Evolutionary conservation across 2,113 vertebrate genomes (phyloP).

Genomic region (Chaenocephalus aceratus): DNA sequence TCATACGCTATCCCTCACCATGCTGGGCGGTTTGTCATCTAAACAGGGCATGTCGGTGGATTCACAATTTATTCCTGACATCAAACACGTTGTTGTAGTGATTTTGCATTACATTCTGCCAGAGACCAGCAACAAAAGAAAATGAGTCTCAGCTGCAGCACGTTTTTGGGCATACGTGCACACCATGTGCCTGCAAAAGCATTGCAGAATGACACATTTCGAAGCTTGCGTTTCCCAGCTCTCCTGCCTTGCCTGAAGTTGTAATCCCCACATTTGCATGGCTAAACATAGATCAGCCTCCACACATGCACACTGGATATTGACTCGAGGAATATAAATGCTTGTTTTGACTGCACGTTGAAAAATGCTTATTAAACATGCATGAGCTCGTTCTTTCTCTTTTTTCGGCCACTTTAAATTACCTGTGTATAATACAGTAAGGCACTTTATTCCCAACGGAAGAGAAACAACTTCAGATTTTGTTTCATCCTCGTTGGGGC

Average conservation of each 20-base stretch:
- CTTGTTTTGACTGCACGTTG: conserved; percentile 71
- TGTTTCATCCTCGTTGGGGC: conserved; percentile 23
- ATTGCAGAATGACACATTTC: conserved; percentile 73
- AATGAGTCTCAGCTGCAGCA: conserved; percentile 22
- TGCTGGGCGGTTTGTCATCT: conserved; percentile 11
- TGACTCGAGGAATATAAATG: conserved; percentile 69
- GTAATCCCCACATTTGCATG: conserved; percentile 81
- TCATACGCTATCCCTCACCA: conserved; percentile 36
- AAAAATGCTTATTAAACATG: conserved; percentile 71
- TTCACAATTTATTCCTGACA: conserved; percentile 47
- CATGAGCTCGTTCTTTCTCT: conserved; percentile 40
- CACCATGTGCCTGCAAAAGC: conserved; percentile 38
- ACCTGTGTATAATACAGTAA: conserved; percentile 45
- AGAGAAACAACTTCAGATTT: conserved; percentile 22
- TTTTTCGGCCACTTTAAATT: neutral
- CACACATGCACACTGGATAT: conserved; percentile 65
- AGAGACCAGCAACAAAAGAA: conserved; percentile 28
- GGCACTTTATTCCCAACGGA: conserved; percentile 13
- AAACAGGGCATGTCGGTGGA: conserved; percentile 42
- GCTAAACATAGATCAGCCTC: conserved; percentile 79
- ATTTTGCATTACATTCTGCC: conserved; percentile 47
- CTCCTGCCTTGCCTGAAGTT: conserved; percentile 71
- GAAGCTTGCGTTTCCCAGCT: conserved; percentile 51
- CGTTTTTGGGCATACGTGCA: conserved; percentile 28
- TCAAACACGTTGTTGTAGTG: conserved; percentile 54